phyloP scores from a whole-genome alignment of 1,140 invertebrate genomes.

The Paralvinella palmiformis region DNA sequence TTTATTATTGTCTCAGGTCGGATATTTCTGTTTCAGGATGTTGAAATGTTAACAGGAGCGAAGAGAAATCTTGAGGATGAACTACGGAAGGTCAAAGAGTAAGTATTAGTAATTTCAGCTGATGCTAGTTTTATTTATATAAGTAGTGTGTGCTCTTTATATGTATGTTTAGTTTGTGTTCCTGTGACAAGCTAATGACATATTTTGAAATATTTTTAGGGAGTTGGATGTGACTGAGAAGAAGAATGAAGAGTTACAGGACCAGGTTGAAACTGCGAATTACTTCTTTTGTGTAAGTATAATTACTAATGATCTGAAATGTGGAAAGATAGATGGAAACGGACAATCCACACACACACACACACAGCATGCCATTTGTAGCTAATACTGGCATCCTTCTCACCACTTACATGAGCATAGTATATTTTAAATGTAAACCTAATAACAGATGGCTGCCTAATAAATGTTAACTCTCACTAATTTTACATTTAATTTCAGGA shows the following conservation, averaged over 20 bases:
- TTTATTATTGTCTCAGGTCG: too few relatives aligned
- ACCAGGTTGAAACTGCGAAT: slow-evolving; percentile 87
- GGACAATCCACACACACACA: too few relatives aligned
- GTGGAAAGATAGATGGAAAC: too few relatives aligned
- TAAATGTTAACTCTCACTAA: neutral
- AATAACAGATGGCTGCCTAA: too few relatives aligned
- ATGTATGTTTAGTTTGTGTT: neutral
- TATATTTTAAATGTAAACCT: too few relatives aligned
- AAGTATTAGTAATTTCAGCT: slow-evolving; percentile 23
- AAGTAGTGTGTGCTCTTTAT: neutral
- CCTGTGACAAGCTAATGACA: neutral
- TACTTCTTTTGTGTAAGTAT: too few relatives aligned
- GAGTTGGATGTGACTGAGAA: slow-evolving; percentile 59
- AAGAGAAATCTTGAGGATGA: slow-evolving; percentile 73
- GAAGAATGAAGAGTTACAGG: slow-evolving; percentile 87
- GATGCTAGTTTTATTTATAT: neutral
- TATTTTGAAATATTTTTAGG: slow-evolving; percentile 32
- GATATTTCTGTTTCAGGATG: slow-evolving; percentile 54
- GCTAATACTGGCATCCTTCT: too few relatives aligned
- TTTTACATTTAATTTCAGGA: slow-evolving; percentile 55
- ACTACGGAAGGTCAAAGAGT: slow-evolving; percentile 69
- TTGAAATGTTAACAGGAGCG: slow-evolving; percentile 63
- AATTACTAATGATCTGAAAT: too few relatives aligned
- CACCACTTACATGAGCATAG: too few relatives aligned
- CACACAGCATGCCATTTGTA: too few relatives aligned